Conservation (phyloP, 2,113 vertebrate genomes). For the Rhipidura dahli region DNA sequence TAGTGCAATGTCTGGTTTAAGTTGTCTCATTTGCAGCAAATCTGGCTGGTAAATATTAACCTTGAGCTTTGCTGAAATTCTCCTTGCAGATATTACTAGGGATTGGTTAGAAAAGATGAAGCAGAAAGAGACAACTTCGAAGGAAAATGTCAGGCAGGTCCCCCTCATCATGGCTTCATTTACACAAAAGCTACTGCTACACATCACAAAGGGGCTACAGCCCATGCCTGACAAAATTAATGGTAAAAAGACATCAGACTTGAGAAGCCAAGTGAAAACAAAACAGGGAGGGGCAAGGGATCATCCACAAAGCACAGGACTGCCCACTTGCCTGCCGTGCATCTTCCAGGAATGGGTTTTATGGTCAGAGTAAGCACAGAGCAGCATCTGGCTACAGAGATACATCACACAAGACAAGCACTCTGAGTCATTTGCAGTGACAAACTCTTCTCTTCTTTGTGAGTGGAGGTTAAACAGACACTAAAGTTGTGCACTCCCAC, state of each 20-base stretch:
- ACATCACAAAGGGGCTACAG: not conserved
- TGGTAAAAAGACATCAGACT: not conserved
- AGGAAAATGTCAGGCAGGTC: not conserved
- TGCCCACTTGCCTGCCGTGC: not conserved
- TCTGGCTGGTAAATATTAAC: constrained; percentile 71
- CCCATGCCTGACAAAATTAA: not conserved
- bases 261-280: not conserved
- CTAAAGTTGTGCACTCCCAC: not conserved
- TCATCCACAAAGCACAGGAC: not conserved
- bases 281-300: not conserved
- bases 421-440: not conserved
- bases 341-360: not conserved
- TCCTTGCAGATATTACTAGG: constrained; percentile 49
- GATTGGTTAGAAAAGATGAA: constrained; percentile 6
- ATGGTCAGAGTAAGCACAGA: not conserved
- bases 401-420: not conserved
- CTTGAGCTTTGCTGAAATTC: constrained; percentile 65
- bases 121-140: constrained; percentile 2
- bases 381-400: not conserved
- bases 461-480: not conserved
- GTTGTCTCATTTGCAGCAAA: constrained; percentile 62
- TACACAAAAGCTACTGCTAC: not conserved
- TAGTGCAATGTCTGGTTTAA: constrained; percentile 55
- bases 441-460: not conserved
- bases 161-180: not conserved